Evolutionary conservation across 2,113 vertebrate genomes (phyloP), one percentile per base, ranked within the genome.

Genomic region (Axis porcinus): DNA sequence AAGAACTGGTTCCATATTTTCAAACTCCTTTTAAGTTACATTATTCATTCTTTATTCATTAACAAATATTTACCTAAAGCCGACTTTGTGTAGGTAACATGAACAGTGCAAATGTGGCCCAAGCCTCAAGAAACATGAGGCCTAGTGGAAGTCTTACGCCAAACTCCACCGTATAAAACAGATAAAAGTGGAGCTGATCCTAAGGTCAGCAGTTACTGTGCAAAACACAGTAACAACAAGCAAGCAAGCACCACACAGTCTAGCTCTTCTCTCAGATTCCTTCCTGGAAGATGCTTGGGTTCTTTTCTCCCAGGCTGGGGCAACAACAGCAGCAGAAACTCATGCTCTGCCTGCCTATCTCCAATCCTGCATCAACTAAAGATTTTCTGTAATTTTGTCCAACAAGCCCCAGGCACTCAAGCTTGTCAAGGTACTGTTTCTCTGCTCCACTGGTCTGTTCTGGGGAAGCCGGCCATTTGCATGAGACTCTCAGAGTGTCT

Each of bases 1-100:
- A 89, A 88, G 27, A 21, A 79, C 47, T 14, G 81, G 33, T 67
- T 27, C 28, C 28, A 16, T 91, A 16, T 91, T 83, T 86, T 88
- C 74, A 82, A 87, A 81, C 12, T 62, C 23, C 58, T 91, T 83
- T 81, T 33, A 93, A 74, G 52, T 52, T 86, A 33, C 23, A 52
- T 47, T 60, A 62, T 45, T 86, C 28, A 88, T 89, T 96, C 76
- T 92, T 85, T 95, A 78, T 94, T 92, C 36, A 67, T 70, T 74
- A 95, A 94, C 47, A 92, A 93, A 62, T 82, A 45, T 52, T 83
- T 57, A 70, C 76, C 47, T 10, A 70, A 2, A 64, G 25, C 25
- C 19, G 16, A 89, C 58, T 62, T 83, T 74, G 33, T 40, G 27
- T 55, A 92, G 92, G 60, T 25, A 76, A 57, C n/a, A 60, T 64